phyloP scores from a whole-genome alignment of 2,113 vertebrate species.

The Lophochroa leadbeateri region DNA sequence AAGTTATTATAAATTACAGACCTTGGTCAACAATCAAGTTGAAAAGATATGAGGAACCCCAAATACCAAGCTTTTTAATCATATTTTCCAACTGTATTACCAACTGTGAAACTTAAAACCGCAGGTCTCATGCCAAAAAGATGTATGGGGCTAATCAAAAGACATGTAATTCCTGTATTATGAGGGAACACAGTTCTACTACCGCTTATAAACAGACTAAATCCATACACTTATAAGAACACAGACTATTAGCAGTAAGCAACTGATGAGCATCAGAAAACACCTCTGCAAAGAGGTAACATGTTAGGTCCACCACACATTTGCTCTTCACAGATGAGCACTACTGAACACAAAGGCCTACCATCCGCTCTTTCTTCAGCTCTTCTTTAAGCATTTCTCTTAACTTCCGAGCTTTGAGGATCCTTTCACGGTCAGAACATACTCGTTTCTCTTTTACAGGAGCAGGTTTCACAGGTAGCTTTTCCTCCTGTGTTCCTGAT shows the following conservation, averaged over 20 bases:
- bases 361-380: conserved; percentile 85
- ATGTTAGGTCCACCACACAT: fast-evolving
- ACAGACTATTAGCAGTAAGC: background rate
- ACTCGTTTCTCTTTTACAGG: conserved; percentile 43
- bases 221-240: background rate
- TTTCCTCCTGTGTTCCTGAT: conserved; percentile 42
- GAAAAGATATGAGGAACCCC: background rate
- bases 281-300: background rate
- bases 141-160: background rate
- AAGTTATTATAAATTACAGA: background rate
- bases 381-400: conserved; percentile 89
- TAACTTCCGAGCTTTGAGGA: conserved; percentile 88
- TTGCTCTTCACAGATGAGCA: background rate
- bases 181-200: background rate
- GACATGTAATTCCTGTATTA: background rate
- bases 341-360: conserved; percentile 34
- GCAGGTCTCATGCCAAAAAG: background rate
- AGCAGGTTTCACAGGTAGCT: background rate
- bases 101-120: background rate
- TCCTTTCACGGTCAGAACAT: conserved; percentile 81
- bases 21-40: background rate
- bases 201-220: background rate
- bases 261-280: background rate
- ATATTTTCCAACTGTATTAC: background rate
- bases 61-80: background rate